Evolutionary conservation across 1,140 invertebrate genomes (phyloP).

Genomic region (Dysdera silvatica): DNA sequence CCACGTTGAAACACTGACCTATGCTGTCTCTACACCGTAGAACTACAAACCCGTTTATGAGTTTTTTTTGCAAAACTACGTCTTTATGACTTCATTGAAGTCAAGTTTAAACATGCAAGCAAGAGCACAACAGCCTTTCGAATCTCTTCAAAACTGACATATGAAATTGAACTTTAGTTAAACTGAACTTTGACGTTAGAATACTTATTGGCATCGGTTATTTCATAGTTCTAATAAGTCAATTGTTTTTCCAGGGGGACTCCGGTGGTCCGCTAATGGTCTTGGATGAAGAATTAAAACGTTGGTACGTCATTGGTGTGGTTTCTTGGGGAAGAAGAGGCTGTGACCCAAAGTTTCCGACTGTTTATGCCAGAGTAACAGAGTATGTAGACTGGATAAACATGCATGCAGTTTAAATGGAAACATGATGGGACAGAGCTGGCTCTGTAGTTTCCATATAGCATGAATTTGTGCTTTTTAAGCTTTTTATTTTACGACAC

Average conservation of each 20-base stretch:
- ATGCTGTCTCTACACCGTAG: too few species aligned
- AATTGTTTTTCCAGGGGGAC: constrained; percentile 27
- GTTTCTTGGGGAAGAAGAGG: constrained; percentile 61
- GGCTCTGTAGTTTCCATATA: too few species aligned
- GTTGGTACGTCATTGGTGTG: constrained; percentile 51
- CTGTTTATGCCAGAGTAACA: constrained; percentile 45
- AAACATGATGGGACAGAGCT: too few species aligned
- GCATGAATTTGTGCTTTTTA: too few species aligned
- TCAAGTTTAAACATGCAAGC: too few species aligned
- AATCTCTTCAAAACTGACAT: too few species aligned
- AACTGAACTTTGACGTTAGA: not conserved
- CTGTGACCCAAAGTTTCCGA: constrained; percentile 36
- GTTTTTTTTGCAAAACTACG: too few species aligned
- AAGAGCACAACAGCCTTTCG: too few species aligned
- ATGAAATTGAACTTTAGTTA: not conserved
- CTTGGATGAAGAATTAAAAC: constrained; percentile 27
- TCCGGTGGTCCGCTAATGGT: constrained; percentile 34
- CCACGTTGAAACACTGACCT: too few species aligned
- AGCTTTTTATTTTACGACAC: too few species aligned
- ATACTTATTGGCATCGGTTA: not conserved
- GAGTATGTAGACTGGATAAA: constrained; percentile 40
- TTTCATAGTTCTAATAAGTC: not conserved
- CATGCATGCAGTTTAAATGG: not conserved
- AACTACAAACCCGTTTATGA: too few species aligned
- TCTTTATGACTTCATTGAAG: too few species aligned